Base-by-base conservation (phyloP, 1,140 invertebrate species). In the Drosophila baimaii region DNA sequence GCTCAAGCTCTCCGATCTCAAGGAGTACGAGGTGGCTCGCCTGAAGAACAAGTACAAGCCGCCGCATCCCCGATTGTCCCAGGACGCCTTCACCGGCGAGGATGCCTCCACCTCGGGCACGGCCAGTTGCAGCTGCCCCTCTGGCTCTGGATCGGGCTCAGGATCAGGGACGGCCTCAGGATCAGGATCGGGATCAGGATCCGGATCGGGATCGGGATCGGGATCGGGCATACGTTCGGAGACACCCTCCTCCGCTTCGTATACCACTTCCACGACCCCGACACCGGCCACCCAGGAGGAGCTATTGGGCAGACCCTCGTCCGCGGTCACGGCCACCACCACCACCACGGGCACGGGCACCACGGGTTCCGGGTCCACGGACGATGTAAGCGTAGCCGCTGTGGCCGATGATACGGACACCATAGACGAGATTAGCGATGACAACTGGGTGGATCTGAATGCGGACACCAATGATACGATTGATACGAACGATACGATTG, bases 391-490 rank as follows among this genome's bases (percentile, higher is more conserved):
- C 33, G 77, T 88, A 8, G 72, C 58, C 5, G 83, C 84, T 39
- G 76, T 86, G 0, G 61, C 37, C 12, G 84, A 88, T 62, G 83
- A 88, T 6, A 80, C 63, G 39, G 83, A 86, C 39, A 88, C 82
- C 29, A 64, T 83, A 8, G 82, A 75, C 25, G 82, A 86, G 29
- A 62, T 86, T n/a, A 86, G 82, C 37, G 82, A 86, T 21, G 82
- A 86, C 46, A 77, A 86, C 52, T 86, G 82, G 82, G 71, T 79
- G 27, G 83, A 88, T 17, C 37, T 83, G 23, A 80, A 86, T 31
- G 74, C 81, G 25, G 82, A 77, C 25, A 65, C 49, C 10, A 56
- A 80, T n/a, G 54, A 51, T 17, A 62, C 15, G 46, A 76, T 27
- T 15, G 31, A 35, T 6, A 54, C 55, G 9, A 23, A 15, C 17